Evolutionary conservation across 2,797 vertebrate species (phyloP).

Genomic region (Mus spretus): DNA sequence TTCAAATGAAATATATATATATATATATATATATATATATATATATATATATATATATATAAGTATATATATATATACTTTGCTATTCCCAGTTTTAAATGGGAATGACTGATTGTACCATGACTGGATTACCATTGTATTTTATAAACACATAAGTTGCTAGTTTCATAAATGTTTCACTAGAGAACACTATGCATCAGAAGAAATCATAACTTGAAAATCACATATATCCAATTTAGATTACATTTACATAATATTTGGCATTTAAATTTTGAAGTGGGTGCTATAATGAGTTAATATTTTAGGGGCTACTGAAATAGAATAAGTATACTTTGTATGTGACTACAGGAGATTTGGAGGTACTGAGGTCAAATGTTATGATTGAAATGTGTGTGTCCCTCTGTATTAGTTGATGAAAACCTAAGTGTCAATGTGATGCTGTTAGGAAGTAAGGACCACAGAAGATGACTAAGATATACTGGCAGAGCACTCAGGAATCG

Average conservation of each 20-base stretch:
- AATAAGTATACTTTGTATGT: neutral
- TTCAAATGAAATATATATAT: neutral
- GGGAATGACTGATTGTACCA: neutral
- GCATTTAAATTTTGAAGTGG: neutral
- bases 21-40: neutral
- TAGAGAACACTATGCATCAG: neutral
- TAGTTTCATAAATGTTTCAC: neutral
- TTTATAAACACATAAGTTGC: neutral
- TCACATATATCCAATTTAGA: neutral
- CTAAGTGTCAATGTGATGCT: neutral
- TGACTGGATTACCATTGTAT: too few species aligned
- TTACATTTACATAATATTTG: neutral
- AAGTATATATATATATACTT: neutral
- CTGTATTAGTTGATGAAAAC: neutral
- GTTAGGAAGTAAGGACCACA: neutral
- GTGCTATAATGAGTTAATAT: neutral
- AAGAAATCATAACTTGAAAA: neutral
- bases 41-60: too few species aligned
- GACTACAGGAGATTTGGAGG: neutral
- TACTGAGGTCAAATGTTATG: neutral
- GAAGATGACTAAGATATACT: neutral
- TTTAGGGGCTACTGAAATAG: neutral
- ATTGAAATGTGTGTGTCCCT: neutral
- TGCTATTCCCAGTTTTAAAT: neutral
- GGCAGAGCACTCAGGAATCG: neutral